Evolutionary conservation across 2,113 vertebrate genomes (phyloP), one percentile per base, ranked within the genome.

Genomic region (Catagonus wagneri): DNA sequence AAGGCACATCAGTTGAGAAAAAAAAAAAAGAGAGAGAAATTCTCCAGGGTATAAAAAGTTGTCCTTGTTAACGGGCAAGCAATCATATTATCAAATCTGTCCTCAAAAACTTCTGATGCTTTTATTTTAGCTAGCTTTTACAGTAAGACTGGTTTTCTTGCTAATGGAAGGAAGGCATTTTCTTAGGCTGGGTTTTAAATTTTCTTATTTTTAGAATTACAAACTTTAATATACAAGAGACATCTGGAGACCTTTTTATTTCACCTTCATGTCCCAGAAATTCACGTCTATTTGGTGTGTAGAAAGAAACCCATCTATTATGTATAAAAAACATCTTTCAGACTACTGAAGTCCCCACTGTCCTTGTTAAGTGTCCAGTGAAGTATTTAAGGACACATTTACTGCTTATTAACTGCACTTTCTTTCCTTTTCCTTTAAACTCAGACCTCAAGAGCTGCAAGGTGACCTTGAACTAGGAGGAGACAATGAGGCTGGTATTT

Each of bases 11-110:
- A 75, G 63, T 58, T 80, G 19, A 68, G 95, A 90, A 95, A 79
- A 66, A 92, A 65, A 23, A 68, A 96, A 88, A 95, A 78, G 60
- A 92, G 60, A 23, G 25, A 90, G 76, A 96, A 52, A 79, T 89
- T 95, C 74, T 93, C 65, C 66, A 89, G 90, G 60, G 34, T 66
- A 44, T 93, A 36, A 94, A 85, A 80, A 80, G 13, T 63, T 19
- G 44, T 80, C n/a, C 60, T 76, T 72, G 29, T 84, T 71, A 83
- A 60, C 29, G 52, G 81, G 32, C 54, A 71, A 14, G 32, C 17
- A 6, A 36, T 84, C n/a, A 12, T n/a, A 34, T 56, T 63, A 84
- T 27, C 16, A 32, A 74, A n/a, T 29, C 85, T 86, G 54, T 29
- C 14, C 65, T 93, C 68, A 22, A 44, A 76, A 78, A 14, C 36